Conservation (phyloP, 2,888 invertebrate genomes). For the Danaus chrysippus region DNA sequence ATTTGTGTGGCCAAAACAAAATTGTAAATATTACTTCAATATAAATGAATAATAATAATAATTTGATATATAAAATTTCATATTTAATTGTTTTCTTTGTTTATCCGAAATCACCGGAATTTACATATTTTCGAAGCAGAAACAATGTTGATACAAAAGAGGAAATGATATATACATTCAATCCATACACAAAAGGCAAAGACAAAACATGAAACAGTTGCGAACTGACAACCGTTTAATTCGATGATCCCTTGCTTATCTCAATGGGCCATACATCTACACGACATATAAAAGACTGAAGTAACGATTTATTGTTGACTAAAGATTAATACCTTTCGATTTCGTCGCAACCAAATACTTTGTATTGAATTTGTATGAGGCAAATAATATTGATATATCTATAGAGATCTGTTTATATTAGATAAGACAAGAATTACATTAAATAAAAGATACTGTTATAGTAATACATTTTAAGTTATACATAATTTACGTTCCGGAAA, state of each 20-base stretch:
- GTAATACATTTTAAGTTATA: background rate
- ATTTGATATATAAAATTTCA: too few relatives aligned
- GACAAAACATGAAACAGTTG: slow-evolving; percentile 18
- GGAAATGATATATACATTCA: background rate
- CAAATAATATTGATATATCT: background rate
- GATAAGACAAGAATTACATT: too few relatives aligned
- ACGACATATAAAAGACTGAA: slow-evolving; percentile 26
- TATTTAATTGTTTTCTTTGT: too few relatives aligned
- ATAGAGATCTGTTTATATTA: too few relatives aligned
- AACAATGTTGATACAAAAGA: background rate
- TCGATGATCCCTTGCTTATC: slow-evolving; percentile 23
- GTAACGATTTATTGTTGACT: slow-evolving; percentile 29
- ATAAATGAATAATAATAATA: too few relatives aligned
- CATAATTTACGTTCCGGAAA: background rate
- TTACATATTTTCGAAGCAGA: background rate
- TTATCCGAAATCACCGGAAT: background rate
- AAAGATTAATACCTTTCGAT: slow-evolving; percentile 39
- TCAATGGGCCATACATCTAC: slow-evolving; percentile 25
- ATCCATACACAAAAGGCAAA: slow-evolving; percentile 18
- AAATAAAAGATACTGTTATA: too few relatives aligned
- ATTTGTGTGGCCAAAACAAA: too few relatives aligned
- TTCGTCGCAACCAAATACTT: slow-evolving; percentile 24
- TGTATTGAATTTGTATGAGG: slow-evolving; percentile 10
- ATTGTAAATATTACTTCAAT: too few relatives aligned
- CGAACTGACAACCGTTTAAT: slow-evolving; percentile 26